Conservation (phyloP, 2,113 vertebrate species). For the Hippocampus comes region DNA sequence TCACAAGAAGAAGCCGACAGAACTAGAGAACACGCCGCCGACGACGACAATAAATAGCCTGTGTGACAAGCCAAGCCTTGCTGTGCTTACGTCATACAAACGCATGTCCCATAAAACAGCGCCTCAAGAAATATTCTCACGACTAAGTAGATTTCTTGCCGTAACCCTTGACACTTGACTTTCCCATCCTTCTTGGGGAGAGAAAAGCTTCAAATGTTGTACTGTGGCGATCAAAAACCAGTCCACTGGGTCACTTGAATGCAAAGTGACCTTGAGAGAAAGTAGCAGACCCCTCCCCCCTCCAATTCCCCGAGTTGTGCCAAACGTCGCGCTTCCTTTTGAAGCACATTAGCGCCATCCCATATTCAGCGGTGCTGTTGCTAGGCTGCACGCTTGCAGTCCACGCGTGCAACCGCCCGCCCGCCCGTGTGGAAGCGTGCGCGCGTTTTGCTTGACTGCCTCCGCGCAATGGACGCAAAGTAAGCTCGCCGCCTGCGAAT, state of each 20-base stretch:
- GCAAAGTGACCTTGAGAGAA: not conserved
- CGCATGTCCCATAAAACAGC: not conserved
- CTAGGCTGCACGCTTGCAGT: conserved; percentile 25
- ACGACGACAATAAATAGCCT: not conserved
- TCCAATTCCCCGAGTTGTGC: not conserved
- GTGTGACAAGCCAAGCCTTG: not conserved
- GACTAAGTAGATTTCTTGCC: not conserved
- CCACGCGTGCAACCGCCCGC: not conserved
- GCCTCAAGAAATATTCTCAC: not conserved
- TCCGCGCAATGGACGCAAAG: conserved; percentile 37
- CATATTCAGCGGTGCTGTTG: conserved; percentile 32
- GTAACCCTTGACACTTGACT: not conserved
- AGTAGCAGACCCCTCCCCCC: not conserved
- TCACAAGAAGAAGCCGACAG: conserved; percentile 22
- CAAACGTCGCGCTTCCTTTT: not conserved
- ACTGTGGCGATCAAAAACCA: not conserved
- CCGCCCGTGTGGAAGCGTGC: not conserved
- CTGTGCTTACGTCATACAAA: not conserved
- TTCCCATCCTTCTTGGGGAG: not conserved
- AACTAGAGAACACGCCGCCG: conserved; percentile 13
- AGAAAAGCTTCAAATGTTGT: not conserved
- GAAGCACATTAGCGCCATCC: conserved; percentile 10
- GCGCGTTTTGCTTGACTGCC: conserved; percentile 36
- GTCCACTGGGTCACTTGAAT: not conserved
- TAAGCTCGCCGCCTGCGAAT: conserved; percentile 54